Evolutionary conservation across 2,113 vertebrate genomes (phyloP).

Genomic region (Dromiciops gliroides): DNA sequence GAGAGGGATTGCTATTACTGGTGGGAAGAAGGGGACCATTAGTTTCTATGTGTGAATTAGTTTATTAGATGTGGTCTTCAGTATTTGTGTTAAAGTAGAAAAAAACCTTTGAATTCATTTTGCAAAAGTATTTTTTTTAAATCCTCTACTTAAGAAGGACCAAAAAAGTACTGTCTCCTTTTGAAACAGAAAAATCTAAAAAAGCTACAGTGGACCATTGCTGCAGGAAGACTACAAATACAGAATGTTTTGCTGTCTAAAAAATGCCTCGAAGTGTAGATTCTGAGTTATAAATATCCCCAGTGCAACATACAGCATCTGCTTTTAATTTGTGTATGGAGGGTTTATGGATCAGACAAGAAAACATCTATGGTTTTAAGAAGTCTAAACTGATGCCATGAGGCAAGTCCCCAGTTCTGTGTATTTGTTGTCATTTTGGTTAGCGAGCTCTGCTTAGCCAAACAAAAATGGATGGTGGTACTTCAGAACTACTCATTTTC

Average conservation of each 20-base stretch:
- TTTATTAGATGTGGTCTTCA: background rate
- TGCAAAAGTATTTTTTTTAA: slow-evolving; percentile 34
- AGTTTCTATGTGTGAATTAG: background rate
- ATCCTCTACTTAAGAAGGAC: slow-evolving; percentile 45
- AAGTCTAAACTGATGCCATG: slow-evolving; percentile 66
- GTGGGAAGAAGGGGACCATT: background rate
- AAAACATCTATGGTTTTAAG: slow-evolving; percentile 59
- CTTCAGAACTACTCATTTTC: background rate
- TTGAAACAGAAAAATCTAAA: slow-evolving; percentile 53
- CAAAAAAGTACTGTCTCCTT: slow-evolving; percentile 20
- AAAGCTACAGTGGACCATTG: slow-evolving; percentile 32
- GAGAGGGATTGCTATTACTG: too few species aligned
- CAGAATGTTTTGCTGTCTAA: background rate
- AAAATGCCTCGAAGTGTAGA: slow-evolving; percentile 43
- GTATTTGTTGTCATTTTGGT: slow-evolving; percentile 68
- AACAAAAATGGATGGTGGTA: slow-evolving; percentile 24
- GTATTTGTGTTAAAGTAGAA: background rate
- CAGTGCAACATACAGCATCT: slow-evolving; percentile 54
- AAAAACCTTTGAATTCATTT: slow-evolving; percentile 51
- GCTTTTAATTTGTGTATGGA: slow-evolving; percentile 70
- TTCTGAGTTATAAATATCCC: slow-evolving; percentile 60
- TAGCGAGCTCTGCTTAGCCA: slow-evolving; percentile 51
- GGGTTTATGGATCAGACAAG: slow-evolving; percentile 66
- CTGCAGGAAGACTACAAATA: slow-evolving; percentile 33
- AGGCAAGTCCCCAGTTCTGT: slow-evolving; percentile 39